These are phyloP conservation scores for Myiopsitta monachus DNA, from an alignment of 2,113 vertebrate genomes.

Conservation along the genomic window DNA sequence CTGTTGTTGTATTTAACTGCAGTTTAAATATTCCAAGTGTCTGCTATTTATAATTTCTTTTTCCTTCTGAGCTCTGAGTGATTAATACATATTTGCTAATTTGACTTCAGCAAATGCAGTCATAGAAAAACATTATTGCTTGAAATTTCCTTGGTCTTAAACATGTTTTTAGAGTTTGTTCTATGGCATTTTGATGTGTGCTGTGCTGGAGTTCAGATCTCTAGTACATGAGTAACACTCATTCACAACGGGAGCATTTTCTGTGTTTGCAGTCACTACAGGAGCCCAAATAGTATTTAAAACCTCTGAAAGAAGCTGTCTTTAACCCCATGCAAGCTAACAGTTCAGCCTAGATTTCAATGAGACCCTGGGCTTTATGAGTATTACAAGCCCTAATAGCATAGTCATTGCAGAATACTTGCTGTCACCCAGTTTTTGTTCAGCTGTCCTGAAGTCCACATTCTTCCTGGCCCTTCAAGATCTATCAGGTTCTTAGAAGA, in stretches of 20 bases:
- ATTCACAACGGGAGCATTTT: slow-evolving; percentile 19
- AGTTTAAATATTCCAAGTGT: neutral
- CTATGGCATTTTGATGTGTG: neutral
- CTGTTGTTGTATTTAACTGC: neutral
- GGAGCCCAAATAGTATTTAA: neutral
- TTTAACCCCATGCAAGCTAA: slow-evolving; percentile 22
- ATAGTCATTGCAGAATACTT: neutral
- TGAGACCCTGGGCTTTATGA: neutral
- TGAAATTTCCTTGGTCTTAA: neutral
- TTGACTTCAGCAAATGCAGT: neutral
- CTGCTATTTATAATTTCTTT: neutral
- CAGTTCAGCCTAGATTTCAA: neutral
- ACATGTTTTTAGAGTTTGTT: neutral
- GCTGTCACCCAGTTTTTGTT: neutral
- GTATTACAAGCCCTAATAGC: neutral
- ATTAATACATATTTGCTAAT: neutral
- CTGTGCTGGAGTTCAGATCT: neutral
- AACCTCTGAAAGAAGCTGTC: slow-evolving; percentile 12
- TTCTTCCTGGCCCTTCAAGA: neutral
- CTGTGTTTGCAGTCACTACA: slow-evolving; percentile 16
- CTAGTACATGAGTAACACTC: neutral
- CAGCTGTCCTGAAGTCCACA: neutral
- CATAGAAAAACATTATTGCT: neutral
- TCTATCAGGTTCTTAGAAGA: neutral
- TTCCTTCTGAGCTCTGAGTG: neutral